phyloP scores from a whole-genome alignment of 1,140 invertebrate genomes.

The Bombyx mandarina region DNA sequence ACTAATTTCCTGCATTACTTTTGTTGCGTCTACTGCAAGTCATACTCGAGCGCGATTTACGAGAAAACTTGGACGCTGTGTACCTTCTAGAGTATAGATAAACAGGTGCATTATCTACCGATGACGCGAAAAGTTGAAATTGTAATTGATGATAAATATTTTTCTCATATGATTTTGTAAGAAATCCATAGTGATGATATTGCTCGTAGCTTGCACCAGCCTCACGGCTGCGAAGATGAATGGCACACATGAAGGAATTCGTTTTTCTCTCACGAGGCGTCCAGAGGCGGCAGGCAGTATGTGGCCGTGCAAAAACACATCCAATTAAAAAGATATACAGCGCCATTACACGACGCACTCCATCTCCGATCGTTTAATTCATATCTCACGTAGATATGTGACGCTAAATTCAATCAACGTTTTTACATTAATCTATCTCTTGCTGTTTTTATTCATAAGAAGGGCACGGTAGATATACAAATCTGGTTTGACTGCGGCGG shows the following conservation, averaged over 20 bases:
- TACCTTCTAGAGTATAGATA: no score
- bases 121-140: no score
- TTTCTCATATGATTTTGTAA: no score
- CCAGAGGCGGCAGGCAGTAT: slow-evolving; percentile 30
- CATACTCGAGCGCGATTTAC: neutral
- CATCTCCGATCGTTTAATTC: slow-evolving; percentile 47
- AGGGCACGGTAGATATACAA: neutral
- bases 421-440: slow-evolving; percentile 6
- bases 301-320: slow-evolving; percentile 36
- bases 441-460: slow-evolving; percentile 1
- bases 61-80: no score
- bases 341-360: slow-evolving; percentile 34
- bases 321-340: slow-evolving; percentile 57
- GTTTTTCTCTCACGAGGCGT: slow-evolving; percentile 47
- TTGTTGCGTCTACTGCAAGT: slow-evolving; percentile 13
- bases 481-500: neutral
- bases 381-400: slow-evolving; percentile 41
- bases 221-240: slow-evolving; percentile 27
- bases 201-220: slow-evolving; percentile 11
- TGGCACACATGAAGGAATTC: slow-evolving; percentile 36
- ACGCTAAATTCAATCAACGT: slow-evolving; percentile 27
- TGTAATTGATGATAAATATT: neutral
- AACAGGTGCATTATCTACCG: no score
- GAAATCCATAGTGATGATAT: neutral
- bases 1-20: slow-evolving; percentile 37